Evolutionary conservation across 2,797 vertebrate genomes (phyloP), one percentile per base, ranked within the genome.

Genomic region (Botia kubotai): DNA sequence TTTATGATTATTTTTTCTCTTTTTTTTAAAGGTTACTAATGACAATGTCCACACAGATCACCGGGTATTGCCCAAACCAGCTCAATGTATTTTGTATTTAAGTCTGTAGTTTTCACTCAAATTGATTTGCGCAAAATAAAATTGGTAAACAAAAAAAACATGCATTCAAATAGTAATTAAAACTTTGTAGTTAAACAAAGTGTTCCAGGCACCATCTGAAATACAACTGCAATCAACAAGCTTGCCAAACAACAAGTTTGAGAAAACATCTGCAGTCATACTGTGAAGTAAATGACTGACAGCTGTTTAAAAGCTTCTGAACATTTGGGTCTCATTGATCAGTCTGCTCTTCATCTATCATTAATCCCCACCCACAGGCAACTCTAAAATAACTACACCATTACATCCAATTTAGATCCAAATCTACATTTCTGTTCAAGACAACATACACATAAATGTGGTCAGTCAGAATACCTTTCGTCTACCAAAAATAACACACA

Each of bases 281-380:
- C 52, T 19, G 16, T 16, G 16, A 33, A 39, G 53, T 63, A 33
- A 21, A 43, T 69, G 75, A 82, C 43, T 82, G 81, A 69, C 55
- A 63, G 63, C n/a, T 78, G 62, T 29, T 72, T 58, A 58, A 39
- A 7, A 39, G 29, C 53, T 74, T 52, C 21, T 29, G 33, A 36
- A 65, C 29, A 17, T 6, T 65, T 65, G 62, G 13, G 36, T 57
- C 67, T 43, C 6, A 43, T 6, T 78, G 76, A 68, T 74, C 55
- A 53, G 19, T 55, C 26, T 62, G 39, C 12, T 58, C 58, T 48
- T 23, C 36, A 60, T 29, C 13, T 7, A 43, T 13, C 2, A 23
- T 17, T 14, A 66, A 17, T 74, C 19, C 62, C 16, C 33, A 29
- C 26, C 23, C 50, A 68, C 50, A 68, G 13, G n/a, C 50, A 76